These are phyloP conservation scores for Nothocercus nigrocapillus DNA, from an alignment of 2,113 vertebrate genomes.

Conservation along the genomic window DNA sequence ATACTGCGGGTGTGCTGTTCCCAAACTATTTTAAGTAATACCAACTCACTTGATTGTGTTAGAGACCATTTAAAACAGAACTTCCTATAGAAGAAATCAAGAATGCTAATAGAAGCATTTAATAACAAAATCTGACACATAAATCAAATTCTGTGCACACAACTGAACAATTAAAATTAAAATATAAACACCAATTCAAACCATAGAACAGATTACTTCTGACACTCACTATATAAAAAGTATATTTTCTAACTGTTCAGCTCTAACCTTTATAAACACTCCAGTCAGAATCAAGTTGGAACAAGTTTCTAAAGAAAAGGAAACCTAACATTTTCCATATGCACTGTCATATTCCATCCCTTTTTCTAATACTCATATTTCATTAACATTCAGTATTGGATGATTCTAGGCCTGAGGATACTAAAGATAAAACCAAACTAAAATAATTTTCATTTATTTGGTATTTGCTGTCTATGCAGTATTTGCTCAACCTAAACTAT, in stretches of 20 bases:
- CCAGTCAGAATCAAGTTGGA: constrained; percentile 41
- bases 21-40: background rate
- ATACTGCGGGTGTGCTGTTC: background rate
- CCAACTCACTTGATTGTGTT: background rate
- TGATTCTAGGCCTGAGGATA: constrained; percentile 55
- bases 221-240: background rate
- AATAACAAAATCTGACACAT: background rate
- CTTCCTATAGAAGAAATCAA: background rate
- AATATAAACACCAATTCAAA: constrained; percentile 14
- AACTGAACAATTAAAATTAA: constrained; percentile 44
- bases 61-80: background rate
- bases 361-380: constrained; percentile 81
- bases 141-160: background rate
- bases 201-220: background rate
- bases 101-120: background rate
- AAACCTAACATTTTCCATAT: constrained; percentile 86
- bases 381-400: constrained; percentile 77
- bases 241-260: constrained; percentile 27
- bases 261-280: constrained; percentile 68
- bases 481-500: constrained; percentile 53
- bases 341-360: constrained; percentile 84
- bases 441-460: constrained; percentile 48
- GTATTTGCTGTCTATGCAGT: constrained; percentile 43
- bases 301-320: constrained; percentile 53
- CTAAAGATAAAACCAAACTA: constrained; percentile 19